Conservation (phyloP, 2,888 invertebrate genomes). For the Saturnia pavonia region DNA sequence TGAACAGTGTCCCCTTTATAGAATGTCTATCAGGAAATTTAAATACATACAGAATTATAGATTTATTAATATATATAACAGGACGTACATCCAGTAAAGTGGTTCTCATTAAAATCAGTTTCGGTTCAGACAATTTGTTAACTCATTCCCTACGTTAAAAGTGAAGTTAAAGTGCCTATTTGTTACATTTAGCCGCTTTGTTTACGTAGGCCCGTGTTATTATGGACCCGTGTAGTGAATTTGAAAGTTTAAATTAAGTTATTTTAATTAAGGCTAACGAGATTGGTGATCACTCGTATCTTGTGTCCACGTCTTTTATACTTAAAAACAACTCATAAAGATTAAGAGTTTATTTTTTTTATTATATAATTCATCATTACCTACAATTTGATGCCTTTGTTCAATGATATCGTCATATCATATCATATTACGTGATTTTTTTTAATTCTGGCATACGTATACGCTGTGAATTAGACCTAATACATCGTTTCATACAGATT, state of each 20-base stretch:
- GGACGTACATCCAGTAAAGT: neutral
- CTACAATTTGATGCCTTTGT: too few species aligned
- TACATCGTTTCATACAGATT: too few species aligned
- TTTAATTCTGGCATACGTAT: too few species aligned
- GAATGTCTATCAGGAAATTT: too few species aligned
- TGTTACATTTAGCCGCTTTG: constrained; percentile 14
- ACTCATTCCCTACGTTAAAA: constrained; percentile 6
- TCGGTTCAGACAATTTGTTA: constrained; percentile 1
- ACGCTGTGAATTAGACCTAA: too few species aligned
- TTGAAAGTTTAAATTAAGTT: constrained; percentile 4
- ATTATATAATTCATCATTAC: too few species aligned
- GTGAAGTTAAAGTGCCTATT: constrained; percentile 11
- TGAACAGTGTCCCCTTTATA: too few species aligned
- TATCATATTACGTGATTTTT: too few species aligned
- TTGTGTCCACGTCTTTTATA: neutral
- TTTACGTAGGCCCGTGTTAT: constrained; percentile 6
- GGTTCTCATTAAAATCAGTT: neutral
- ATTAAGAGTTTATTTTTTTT: neutral
- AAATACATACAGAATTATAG: neutral
- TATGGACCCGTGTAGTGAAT: neutral
- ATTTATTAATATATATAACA: neutral
- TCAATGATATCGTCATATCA: too few species aligned
- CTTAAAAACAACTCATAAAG: neutral
- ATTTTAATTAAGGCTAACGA: constrained; percentile 3
- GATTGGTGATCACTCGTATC: neutral